These are phyloP conservation scores for Salminus brasiliensis DNA, from an alignment of 2,113 vertebrate genomes.

Conservation along the genomic window DNA sequence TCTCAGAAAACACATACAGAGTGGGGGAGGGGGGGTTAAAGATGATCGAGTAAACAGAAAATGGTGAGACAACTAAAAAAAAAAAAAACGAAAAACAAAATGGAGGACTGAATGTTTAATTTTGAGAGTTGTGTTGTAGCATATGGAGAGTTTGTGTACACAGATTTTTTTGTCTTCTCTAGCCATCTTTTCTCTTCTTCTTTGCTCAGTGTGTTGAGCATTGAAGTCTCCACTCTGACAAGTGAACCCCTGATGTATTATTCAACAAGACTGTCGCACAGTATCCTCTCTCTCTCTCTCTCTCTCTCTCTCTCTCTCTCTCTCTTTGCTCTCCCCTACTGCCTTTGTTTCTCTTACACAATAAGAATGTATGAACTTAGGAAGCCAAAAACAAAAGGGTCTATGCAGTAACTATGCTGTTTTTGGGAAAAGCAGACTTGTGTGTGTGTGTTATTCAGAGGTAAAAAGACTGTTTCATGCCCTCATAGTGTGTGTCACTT, in stretches of 20 bases:
- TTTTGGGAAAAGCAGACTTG: constrained; percentile 25
- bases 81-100: background rate
- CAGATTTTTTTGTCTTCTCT: constrained; percentile 54
- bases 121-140: constrained; percentile 32
- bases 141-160: constrained; percentile 45
- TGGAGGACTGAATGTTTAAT: no score
- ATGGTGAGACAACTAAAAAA: background rate
- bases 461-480: background rate
- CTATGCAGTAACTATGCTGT: constrained; percentile 25
- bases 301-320: constrained; percentile 36
- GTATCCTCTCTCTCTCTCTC: constrained; percentile 44
- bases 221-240: constrained; percentile 78
- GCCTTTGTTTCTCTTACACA: constrained; percentile 48
- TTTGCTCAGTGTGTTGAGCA: constrained; percentile 69
- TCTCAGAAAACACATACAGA: constrained; percentile 43
- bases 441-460: background rate
- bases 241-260: constrained; percentile 81
- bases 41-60: constrained; percentile 2
- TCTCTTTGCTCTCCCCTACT: constrained; percentile 17
- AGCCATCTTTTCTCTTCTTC: constrained; percentile 56
- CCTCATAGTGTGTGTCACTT: background rate
- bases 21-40: constrained; percentile 9
- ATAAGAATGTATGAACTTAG: constrained; percentile 45
- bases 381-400: constrained; percentile 40
- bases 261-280: constrained; percentile 70